Evolutionary conservation across 2,888 invertebrate genomes (phyloP).

Genomic region (Zygaena filipendulae): DNA sequence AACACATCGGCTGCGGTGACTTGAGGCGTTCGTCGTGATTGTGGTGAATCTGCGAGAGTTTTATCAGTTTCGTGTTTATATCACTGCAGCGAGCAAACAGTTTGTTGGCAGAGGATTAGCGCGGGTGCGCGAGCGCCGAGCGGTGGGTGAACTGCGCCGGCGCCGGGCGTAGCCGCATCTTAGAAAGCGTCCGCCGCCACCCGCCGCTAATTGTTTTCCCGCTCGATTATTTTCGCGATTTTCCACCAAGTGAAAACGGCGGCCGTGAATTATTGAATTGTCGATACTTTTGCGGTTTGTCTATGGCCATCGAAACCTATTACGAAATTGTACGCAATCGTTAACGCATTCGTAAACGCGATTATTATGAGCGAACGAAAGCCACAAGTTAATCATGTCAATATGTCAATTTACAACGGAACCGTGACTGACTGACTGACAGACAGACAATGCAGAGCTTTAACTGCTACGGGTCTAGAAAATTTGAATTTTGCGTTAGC

Average conservation of each 20-base stretch:
- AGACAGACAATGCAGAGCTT: too few species aligned
- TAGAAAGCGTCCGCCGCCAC: conserved; percentile 49
- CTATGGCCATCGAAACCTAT: too few species aligned
- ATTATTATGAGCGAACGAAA: too few species aligned
- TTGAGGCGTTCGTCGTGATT: conserved; percentile 13
- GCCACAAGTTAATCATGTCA: too few species aligned
- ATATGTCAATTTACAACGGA: too few species aligned
- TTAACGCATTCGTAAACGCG: conserved; percentile 7
- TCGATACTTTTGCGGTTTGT: conserved; percentile 30
- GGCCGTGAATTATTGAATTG: conserved; percentile 38
- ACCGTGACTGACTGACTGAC: too few species aligned
- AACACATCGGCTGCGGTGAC: conserved; percentile 21
- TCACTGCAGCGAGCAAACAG: conserved; percentile 29
- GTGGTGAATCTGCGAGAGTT: conserved; percentile 17
- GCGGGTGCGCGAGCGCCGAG: conserved; percentile 23
- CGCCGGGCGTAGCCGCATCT: conserved; percentile 18
- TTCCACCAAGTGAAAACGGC: conserved; percentile 41
- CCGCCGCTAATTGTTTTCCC: conserved; percentile 34
- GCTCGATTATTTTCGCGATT: conserved; percentile 41
- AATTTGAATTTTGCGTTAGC: too few species aligned
- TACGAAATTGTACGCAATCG: conserved; percentile 34
- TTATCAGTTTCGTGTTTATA: conserved; percentile 29
- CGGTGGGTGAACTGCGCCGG: conserved; percentile 34
- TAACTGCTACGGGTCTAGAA: too few species aligned
- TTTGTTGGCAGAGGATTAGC: conserved; percentile 19